A percentile compares a stretch with the other conserved stretches of the same genome.
Conservation (phyloP, 2,888 invertebrate species). For the Platycheirus albimanus region DNA sequence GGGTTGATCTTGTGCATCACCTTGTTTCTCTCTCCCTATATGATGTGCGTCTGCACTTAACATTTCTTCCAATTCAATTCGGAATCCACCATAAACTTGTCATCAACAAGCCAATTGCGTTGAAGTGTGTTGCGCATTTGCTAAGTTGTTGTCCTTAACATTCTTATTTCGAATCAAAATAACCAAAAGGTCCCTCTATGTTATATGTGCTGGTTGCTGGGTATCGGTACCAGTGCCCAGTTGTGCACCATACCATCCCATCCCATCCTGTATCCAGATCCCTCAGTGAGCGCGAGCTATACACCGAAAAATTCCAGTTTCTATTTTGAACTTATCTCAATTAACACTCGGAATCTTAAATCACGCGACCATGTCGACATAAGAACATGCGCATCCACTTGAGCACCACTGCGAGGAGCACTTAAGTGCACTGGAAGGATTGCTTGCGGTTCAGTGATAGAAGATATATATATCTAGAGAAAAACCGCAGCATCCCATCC, state of each 20-base stretch:
- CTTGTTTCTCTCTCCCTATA: slow-evolving; percentile 4
- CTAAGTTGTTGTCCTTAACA: slow-evolving; percentile 43
- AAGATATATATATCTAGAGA: neutral
- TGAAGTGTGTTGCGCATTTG: slow-evolving; percentile 49
- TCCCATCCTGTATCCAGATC: too few relatives aligned
- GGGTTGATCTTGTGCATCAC: slow-evolving; percentile 46
- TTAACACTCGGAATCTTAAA: slow-evolving; percentile 76
- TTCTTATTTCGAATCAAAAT: slow-evolving; percentile 42
- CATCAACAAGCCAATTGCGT: slow-evolving; percentile 65
- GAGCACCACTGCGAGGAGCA: slow-evolving; percentile 46
- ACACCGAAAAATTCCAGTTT: slow-evolving; percentile 66
- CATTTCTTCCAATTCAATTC: slow-evolving; percentile 22
- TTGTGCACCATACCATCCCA: too few relatives aligned
- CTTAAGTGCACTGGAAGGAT: slow-evolving; percentile 71
- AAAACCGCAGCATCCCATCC: slow-evolving; percentile 38
- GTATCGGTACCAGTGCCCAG: too few relatives aligned
- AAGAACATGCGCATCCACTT: slow-evolving; percentile 74
- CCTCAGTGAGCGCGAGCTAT: too few relatives aligned
- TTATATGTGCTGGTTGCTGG: too few relatives aligned
- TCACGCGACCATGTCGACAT: slow-evolving; percentile 75
- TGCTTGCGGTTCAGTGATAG: slow-evolving; percentile 20
- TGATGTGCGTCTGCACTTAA: slow-evolving; percentile 42
- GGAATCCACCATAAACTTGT: slow-evolving; percentile 68
- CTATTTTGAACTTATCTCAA: slow-evolving; percentile 75
- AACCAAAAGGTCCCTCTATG: slow-evolving; percentile 30